A percentile compares a stretch with the other conserved stretches of the same genome.
These are phyloP conservation scores for Eupithecia pulchellata DNA, from an alignment of 2,888 invertebrate species.

Conservation along the genomic window DNA sequence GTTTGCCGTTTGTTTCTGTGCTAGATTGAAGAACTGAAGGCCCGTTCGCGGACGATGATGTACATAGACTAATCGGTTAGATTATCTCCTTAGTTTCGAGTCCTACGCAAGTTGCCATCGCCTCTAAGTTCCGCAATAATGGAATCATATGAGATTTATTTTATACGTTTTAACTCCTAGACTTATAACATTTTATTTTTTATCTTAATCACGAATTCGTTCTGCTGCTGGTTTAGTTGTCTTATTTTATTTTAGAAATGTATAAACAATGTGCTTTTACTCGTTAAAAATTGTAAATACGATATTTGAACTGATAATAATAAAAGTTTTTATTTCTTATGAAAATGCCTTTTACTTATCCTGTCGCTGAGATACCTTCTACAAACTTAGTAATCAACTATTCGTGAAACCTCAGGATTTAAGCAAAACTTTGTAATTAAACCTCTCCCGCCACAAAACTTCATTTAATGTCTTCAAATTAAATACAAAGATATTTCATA, in stretches of 20 bases:
- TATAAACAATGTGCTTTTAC: constrained; percentile 84
- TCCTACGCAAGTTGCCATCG: constrained; percentile 73
- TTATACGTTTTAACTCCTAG: constrained; percentile 62
- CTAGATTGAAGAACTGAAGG: constrained; percentile 39
- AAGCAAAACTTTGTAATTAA: constrained; percentile 1
- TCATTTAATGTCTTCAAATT: neutral
- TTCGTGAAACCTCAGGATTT: constrained; percentile 6
- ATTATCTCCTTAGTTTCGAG: constrained; percentile 54
- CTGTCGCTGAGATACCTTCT: constrained; percentile 18
- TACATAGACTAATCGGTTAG: constrained; percentile 52
- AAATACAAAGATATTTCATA: constrained; percentile 19
- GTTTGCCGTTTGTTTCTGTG: constrained; percentile 36
- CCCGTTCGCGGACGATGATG: constrained; percentile 52
- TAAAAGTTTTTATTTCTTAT: constrained; percentile 85
- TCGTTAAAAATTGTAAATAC: constrained; percentile 85
- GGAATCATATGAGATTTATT: constrained; percentile 67
- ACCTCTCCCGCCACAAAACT: constrained; percentile 4
- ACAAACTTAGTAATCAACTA: constrained; percentile 7
- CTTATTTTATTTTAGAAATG: constrained; percentile 66
- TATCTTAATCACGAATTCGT: constrained; percentile 63
- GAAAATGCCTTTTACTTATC: constrained; percentile 57
- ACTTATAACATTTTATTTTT: constrained; percentile 65
- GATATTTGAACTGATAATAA: constrained; percentile 87
- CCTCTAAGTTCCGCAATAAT: constrained; percentile 56
- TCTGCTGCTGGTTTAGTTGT: constrained; percentile 66